Conservation (phyloP, 2,888 invertebrate genomes). For the Julus scanicus region DNA sequence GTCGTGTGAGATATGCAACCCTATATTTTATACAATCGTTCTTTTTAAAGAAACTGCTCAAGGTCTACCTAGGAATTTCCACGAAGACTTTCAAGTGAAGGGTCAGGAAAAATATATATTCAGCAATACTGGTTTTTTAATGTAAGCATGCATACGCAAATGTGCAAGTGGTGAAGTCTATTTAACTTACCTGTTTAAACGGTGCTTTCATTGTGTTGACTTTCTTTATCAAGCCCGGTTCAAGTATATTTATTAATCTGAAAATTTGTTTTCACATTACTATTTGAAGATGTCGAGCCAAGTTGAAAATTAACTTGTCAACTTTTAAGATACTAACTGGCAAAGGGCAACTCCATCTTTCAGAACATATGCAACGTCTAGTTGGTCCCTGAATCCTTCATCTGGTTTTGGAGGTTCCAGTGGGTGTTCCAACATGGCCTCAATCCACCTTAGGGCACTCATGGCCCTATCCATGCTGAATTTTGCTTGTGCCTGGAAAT, state of each 20-base stretch:
- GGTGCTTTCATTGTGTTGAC: slow-evolving; percentile 66
- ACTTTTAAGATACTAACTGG: slow-evolving; percentile 64
- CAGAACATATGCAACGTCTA: slow-evolving; percentile 67
- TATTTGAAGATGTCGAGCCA: background rate
- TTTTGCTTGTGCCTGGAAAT: slow-evolving; percentile 68
- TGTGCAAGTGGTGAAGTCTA: too few species aligned
- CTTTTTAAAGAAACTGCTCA: background rate
- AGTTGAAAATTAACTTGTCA: background rate
- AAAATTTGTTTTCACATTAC: slow-evolving; percentile 54
- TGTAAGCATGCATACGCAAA: background rate
- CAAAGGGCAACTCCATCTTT: slow-evolving; percentile 69
- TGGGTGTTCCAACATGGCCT: slow-evolving; percentile 64
- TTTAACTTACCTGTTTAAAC: slow-evolving; percentile 65
- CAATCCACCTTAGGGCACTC: slow-evolving; percentile 68
- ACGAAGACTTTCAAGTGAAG: background rate
- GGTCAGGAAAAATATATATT: background rate
- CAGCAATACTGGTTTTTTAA: background rate
- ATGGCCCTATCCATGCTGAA: slow-evolving; percentile 68
- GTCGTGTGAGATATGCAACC: slow-evolving; percentile 46
- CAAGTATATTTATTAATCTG: slow-evolving; percentile 65
- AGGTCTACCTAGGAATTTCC: slow-evolving; percentile 7
- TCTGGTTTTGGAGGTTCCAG: slow-evolving; percentile 63
- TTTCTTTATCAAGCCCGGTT: slow-evolving; percentile 65
- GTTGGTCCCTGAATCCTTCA: slow-evolving; percentile 64
- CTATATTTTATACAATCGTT: slow-evolving; percentile 4